Evolutionary conservation across 2,888 invertebrate species (phyloP), one percentile per base, ranked within the genome.

Genomic region (Germaria angustata): DNA sequence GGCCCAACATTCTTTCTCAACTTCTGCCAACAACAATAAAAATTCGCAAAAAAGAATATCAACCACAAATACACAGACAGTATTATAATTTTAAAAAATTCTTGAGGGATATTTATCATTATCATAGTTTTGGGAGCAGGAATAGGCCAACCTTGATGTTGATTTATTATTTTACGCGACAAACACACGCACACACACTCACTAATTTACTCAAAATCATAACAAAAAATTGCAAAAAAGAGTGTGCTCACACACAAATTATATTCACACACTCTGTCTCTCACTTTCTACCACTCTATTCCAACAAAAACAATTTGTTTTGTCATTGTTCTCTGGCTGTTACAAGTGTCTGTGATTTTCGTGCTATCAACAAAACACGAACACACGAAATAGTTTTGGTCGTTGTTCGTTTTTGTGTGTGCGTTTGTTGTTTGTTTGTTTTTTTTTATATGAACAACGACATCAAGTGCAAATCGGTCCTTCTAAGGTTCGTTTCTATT

Each of bases 401-500:
- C 22, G 20, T 46, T 46, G 8, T 63, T 44, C 11, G 55, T 44
- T 49, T 17, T 39, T 49, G 55, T 24, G 2, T 51, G 3, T 51
- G 28, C 4, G 4, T 5, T 28, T 28, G 28, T 28, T 28, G 11
- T 51, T 13, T 11, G 2, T 51, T 49, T 71, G 44, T 36, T 78
- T 68, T 80, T 72, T 79, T 75, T 44, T 32, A 44, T 65, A 28
- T 69, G 46, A 72, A 55, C 72, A 73, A 79, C 75, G 59, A 79
- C 82, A 82, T 82, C 82, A 82, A 82, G 82, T 71, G 82, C 79
- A 82, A 79, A 86, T 87, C 90, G 88, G 88, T 90, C 90, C 90
- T 91, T 90, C 91, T 90, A 90, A 89, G 90, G 90, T 90, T 90
- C 88, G 90, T 89, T 90, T 90, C 90, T 90, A 90, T 91, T 90